These are phyloP conservation scores for Morpho deidamia DNA, from an alignment of 2,888 invertebrate species.

Conservation along the genomic window DNA sequence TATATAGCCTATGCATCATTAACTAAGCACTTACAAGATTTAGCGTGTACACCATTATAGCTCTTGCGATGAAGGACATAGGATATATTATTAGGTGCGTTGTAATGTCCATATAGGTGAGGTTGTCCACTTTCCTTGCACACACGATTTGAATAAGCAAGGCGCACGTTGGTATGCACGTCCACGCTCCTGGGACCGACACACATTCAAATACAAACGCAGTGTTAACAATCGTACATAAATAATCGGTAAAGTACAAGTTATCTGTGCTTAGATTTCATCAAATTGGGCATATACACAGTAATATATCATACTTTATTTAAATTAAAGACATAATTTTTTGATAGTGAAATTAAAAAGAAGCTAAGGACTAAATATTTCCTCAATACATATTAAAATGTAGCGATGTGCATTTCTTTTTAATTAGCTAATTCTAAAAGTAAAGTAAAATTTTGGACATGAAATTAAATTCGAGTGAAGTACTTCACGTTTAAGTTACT, in stretches of 20 bases:
- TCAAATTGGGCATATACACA: too few species aligned
- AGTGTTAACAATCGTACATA: constrained; percentile 22
- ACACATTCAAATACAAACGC: constrained; percentile 20
- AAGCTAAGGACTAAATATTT: too few species aligned
- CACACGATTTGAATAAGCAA: constrained; percentile 25
- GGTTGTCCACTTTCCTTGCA: constrained; percentile 30
- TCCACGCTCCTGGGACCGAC: constrained; percentile 12
- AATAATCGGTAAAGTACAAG: constrained; percentile 19
- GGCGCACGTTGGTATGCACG: constrained; percentile 24
- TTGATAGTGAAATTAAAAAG: too few species aligned
- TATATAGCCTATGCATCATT: constrained; percentile 11
- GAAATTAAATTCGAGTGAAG: too few species aligned
- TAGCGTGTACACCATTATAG: neutral
- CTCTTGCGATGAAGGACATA: neutral
- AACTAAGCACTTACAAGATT: neutral
- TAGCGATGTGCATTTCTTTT: too few species aligned
- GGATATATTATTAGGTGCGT: neutral
- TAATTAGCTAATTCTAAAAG: too few species aligned
- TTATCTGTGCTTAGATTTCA: constrained; percentile 2
- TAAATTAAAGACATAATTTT: too few species aligned
- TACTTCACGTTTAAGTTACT: too few species aligned
- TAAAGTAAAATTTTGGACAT: too few species aligned
- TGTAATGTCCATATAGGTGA: neutral
- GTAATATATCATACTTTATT: too few species aligned
- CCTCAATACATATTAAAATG: too few species aligned